Percentiles rank a stretch among this genome's conserved stretches.
Conservation (phyloP, 2,888 invertebrate genomes). For the Diabrotica balteata region DNA sequence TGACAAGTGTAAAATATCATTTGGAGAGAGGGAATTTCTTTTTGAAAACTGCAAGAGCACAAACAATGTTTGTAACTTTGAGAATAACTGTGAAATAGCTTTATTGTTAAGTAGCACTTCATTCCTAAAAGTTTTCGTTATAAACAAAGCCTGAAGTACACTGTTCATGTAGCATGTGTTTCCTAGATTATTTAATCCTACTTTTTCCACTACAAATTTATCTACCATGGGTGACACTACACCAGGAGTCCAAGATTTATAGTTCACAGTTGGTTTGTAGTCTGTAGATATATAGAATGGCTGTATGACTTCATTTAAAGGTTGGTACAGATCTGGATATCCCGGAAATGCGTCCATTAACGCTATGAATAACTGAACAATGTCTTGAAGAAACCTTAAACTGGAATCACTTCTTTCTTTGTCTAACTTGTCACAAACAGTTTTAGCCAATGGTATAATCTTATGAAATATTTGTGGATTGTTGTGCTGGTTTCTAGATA, state of each 20-base stretch:
- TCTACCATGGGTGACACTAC: slow-evolving; percentile 42
- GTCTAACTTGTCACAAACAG: slow-evolving; percentile 64
- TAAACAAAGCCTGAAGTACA: slow-evolving; percentile 81
- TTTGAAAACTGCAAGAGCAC: slow-evolving; percentile 75
- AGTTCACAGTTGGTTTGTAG: slow-evolving; percentile 53
- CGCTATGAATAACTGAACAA: slow-evolving; percentile 67
- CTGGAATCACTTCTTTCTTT: slow-evolving; percentile 65
- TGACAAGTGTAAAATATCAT: slow-evolving; percentile 73
- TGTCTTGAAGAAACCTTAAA: slow-evolving; percentile 63
- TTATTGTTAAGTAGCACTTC: slow-evolving; percentile 67
- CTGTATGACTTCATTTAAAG: slow-evolving; percentile 53
- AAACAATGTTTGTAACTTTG: slow-evolving; percentile 74
- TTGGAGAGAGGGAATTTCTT: slow-evolving; percentile 72
- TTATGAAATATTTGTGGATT: slow-evolving; percentile 57
- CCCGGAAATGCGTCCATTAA: slow-evolving; percentile 63
- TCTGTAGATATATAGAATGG: slow-evolving; percentile 48
- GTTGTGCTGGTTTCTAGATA: slow-evolving; percentile 68
- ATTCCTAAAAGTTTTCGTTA: slow-evolving; percentile 80
- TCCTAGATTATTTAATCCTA: slow-evolving; percentile 82
- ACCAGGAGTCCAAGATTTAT: slow-evolving; percentile 57
- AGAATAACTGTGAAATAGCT: slow-evolving; percentile 67
- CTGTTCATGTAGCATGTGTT: slow-evolving; percentile 93
- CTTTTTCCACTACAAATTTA: slow-evolving; percentile 62
- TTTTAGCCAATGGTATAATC: slow-evolving; percentile 62
- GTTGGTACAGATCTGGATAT: slow-evolving; percentile 53